A percentile compares a stretch with the other conserved stretches of the same genome.
Evolutionary conservation across 1,140 invertebrate genomes (phyloP).

Genomic region (Druon quercuslanigerum): DNA sequence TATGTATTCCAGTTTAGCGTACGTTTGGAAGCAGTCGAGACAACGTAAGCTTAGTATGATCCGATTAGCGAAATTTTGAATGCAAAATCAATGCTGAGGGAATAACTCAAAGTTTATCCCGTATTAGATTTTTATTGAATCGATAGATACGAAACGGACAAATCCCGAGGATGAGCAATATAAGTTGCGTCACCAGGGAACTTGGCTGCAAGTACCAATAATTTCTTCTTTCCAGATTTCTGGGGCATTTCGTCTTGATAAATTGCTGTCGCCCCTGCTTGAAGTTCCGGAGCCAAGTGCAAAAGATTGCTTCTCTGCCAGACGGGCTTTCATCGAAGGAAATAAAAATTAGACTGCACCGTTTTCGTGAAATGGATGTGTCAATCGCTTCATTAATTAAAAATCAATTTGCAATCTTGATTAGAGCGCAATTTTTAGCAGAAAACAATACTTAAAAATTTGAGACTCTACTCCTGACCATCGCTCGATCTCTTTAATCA

Average conservation of each 20-base stretch:
- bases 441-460: no score
- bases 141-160: constrained; percentile 1
- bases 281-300: constrained; percentile 17
- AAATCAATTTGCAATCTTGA: no score
- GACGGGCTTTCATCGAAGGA: neutral
- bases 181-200: constrained; percentile 27
- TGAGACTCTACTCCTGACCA: no score
- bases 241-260: constrained; percentile 23
- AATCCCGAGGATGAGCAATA: neutral
- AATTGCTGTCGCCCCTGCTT: constrained; percentile 15
- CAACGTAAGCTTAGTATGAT: neutral
- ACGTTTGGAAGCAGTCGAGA: neutral
- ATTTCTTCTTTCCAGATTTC: constrained; percentile 19
- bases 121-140: constrained; percentile 20
- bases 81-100: constrained; percentile 1
- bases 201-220: constrained; percentile 30
- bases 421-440: no score
- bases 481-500: no score
- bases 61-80: constrained; percentile 1
- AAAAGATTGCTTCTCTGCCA: neutral
- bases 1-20: neutral
- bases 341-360: neutral
- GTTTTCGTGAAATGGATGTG: neutral
- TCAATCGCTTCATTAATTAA: no score
- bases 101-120: constrained; percentile 21